phyloP scores from a whole-genome alignment of 2,113 vertebrate genomes.

The Meles meles region DNA sequence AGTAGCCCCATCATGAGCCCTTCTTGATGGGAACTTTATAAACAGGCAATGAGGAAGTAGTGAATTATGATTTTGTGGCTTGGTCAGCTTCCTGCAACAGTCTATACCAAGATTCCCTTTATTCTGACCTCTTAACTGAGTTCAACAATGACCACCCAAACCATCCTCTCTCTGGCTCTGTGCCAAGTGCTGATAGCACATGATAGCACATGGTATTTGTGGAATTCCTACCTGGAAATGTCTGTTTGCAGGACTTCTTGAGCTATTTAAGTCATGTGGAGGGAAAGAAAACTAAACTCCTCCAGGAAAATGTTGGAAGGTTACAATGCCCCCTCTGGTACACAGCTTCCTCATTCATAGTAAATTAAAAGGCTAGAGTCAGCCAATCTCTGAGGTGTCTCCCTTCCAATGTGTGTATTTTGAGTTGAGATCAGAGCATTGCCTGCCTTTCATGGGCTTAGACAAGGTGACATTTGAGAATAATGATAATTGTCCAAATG shows the following conservation, averaged over 20 bases:
- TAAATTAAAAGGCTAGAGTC: background rate
- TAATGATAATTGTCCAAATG: background rate
- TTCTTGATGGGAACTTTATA: slow-evolving; percentile 21
- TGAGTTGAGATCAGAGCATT: background rate
- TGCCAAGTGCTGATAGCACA: background rate
- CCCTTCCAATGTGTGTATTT: background rate
- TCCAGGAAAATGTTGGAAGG: background rate
- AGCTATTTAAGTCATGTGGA: background rate
- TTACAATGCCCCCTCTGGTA: too few species aligned
- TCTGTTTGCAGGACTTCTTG: background rate
- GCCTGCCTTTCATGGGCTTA: background rate
- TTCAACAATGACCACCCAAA: background rate
- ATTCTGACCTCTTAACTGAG: background rate
- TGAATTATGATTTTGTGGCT: slow-evolving; percentile 17
- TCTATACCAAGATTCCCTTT: background rate
- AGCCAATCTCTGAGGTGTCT: background rate
- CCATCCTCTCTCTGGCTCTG: background rate
- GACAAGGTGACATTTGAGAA: background rate
- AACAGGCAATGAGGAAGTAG: background rate
- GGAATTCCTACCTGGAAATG: background rate
- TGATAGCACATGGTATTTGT: background rate
- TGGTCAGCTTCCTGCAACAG: background rate
- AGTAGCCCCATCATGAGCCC: background rate
- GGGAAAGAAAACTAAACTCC: background rate
- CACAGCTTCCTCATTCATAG: background rate